A percentile compares a stretch with the other conserved stretches of the same genome.
These are phyloP conservation scores for Aviceda subcristata DNA, from an alignment of 2,113 vertebrate genomes.

Conservation along the genomic window DNA sequence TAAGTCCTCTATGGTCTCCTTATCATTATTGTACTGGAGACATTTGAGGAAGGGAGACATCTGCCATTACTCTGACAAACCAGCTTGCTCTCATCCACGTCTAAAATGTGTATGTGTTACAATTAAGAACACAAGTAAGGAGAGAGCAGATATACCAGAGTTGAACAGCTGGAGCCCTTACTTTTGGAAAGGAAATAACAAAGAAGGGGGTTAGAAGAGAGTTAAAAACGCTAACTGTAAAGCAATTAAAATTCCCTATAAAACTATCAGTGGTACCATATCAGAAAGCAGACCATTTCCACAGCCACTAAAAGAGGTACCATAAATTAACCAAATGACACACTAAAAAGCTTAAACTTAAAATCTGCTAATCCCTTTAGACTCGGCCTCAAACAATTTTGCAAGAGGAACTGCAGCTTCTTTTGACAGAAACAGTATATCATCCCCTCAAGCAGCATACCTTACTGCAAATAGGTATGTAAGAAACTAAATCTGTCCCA, in stretches of 20 bases:
- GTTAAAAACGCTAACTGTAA: not conserved
- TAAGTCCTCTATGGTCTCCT: not conserved
- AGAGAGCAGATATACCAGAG: not conserved
- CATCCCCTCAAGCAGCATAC: slow-evolving; percentile 33
- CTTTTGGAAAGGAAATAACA: not conserved
- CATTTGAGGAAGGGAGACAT: not conserved
- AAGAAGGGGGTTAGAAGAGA: not conserved
- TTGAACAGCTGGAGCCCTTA: not conserved
- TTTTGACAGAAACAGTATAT: slow-evolving; percentile 51
- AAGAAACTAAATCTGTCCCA: slow-evolving; percentile 27
- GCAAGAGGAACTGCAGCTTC: slow-evolving; percentile 2
- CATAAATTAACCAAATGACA: slow-evolving; percentile 56
- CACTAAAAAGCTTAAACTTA: slow-evolving; percentile 41
- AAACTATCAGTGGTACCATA: not conserved
- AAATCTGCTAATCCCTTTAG: slow-evolving; percentile 57
- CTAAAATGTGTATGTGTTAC: not conserved
- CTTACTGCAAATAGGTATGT: slow-evolving; percentile 36
- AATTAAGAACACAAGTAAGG: not conserved
- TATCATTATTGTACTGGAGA: not conserved
- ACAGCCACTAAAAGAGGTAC: not conserved
- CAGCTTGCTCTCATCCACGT: not conserved
- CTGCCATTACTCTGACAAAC: not conserved
- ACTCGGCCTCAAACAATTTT: slow-evolving; percentile 27
- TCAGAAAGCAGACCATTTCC: not conserved
- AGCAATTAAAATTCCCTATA: slow-evolving; percentile 15